Evolutionary conservation across 2,797 vertebrate species (phyloP), one percentile per base, ranked within the genome.

Genomic region (Babyrousa celebensis): DNA sequence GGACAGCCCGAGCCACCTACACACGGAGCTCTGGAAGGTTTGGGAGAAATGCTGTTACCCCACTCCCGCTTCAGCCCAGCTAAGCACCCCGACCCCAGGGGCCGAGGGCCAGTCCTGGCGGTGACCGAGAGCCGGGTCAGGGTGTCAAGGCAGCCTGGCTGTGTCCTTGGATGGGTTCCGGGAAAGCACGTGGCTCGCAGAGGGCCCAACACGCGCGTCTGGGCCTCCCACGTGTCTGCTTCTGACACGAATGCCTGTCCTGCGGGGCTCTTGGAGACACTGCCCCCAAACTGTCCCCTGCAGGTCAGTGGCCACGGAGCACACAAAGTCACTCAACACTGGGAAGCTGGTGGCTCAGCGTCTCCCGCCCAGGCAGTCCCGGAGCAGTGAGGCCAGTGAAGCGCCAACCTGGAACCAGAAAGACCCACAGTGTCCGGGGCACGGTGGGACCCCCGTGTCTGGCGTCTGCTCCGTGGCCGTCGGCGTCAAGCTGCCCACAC

Each of bases 251-350:
- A 0, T 0, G 20, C 43, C 5, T 2, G 71, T 21, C 60, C 17
- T 5, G 54, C 0, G 20, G 12, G 70, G 40, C 17, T n/a, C 85
- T 23, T 8, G 2, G 43, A 65, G 4, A 54, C 0, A 1, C 4
- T n/a, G 3, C 11, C 79, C 60, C n/a, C 5, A 15, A 29, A 29
- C 0, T 5, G 5, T 12, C 87, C 54, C 54, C 5, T 9, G 5
- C 21, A 60, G 40, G 65, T 60, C 23, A 27, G 10, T 60, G 12
- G 18, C 16, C 3, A 1, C 1, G 3, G 6, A 52, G 2, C 6
- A 0, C 17, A 12, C 0, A 4, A 52, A 2, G 9, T 32, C 23
- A 0, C 1, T 0, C 1, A 48, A 7, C 3, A 18, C 3, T 9
- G 6, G 17, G 4, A 54, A 75, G 54, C 29, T 0, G 18, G 9